Evolutionary conservation across 2,888 invertebrate genomes (phyloP).

Genomic region (Eupithecia pulchellata): DNA sequence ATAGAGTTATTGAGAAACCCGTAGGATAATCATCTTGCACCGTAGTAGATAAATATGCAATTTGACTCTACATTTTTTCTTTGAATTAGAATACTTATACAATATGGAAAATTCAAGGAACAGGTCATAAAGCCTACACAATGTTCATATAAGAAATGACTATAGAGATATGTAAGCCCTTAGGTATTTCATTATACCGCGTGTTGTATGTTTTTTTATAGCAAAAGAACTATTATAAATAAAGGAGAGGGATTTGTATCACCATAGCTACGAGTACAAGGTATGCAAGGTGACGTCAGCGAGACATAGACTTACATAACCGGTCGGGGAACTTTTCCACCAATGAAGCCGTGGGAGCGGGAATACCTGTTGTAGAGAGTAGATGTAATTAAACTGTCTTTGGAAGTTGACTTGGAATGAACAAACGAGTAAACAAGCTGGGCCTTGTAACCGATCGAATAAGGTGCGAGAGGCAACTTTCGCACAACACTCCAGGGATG

Average conservation of each 20-base stretch:
- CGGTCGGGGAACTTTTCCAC: slow-evolving; percentile 66
- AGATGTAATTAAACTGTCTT: slow-evolving; percentile 52
- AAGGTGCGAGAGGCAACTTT: slow-evolving; percentile 54
- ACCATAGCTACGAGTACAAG: slow-evolving; percentile 51
- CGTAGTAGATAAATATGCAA: slow-evolving; percentile 8
- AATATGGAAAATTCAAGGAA: not conserved
- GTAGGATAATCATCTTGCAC: slow-evolving; percentile 4
- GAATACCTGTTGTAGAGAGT: slow-evolving; percentile 63
- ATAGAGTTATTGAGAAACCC: slow-evolving; percentile 12
- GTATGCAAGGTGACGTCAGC: slow-evolving; percentile 60
- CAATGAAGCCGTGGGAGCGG: slow-evolving; percentile 58
- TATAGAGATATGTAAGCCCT: slow-evolving; percentile 8
- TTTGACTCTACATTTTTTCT: slow-evolving; percentile 12
- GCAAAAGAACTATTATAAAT: slow-evolving; percentile 12
- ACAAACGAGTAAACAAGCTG: slow-evolving; percentile 40
- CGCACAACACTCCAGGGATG: slow-evolving; percentile 36
- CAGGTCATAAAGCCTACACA: not conserved
- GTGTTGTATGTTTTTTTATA: slow-evolving; percentile 8
- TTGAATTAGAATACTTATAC: slow-evolving; percentile 1
- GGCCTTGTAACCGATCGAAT: slow-evolving; percentile 45
- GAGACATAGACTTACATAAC: slow-evolving; percentile 56
- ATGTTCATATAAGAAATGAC: not conserved
- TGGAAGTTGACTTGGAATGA: slow-evolving; percentile 50
- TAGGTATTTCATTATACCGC: slow-evolving; percentile 5
- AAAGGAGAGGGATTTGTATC: slow-evolving; percentile 53